Base-by-base conservation (phyloP, 2,888 invertebrate species). In the Platynereis dumerilii region DNA sequence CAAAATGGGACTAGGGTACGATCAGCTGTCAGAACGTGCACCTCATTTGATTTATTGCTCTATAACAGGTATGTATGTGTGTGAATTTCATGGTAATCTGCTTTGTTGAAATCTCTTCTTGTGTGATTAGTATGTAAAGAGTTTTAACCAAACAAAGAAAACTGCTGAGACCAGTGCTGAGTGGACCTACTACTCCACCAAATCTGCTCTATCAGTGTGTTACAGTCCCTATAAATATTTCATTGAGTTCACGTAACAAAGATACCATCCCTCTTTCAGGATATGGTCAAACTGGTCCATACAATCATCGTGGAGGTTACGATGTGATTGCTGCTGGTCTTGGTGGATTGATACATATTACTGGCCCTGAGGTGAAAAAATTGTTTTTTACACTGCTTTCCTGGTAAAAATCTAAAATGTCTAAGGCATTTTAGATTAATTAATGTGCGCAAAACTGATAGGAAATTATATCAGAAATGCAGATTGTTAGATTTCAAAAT, bases 251-350 rank as follows among this genome's bases (percentile, higher is more conserved):
- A n/a, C n/a, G n/a, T n/a, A n/a, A n/a, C n/a, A n/a, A n/a, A n/a
- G n/a, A n/a, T n/a, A n/a, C n/a, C n/a, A n/a, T n/a, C n/a, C 34
- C 34, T 5, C 26, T n/a, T 28, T 12, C 62, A 86, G 86, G 97
- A 0, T 98, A 92, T 83, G 98, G 98, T 0, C 86, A 90, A 0
- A 86, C 87, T 28, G 97, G 98, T 0, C 96, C 95, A 0, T 96
- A 96, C 84, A 86, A 88, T 2, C 87, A 88, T 26, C 89, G 91
- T 74, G 93, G 95, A n/a, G 98, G 98, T 73, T 97, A 96, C 84
- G 98, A 98, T 86, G 94, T 95, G 0, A 93, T 98, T 73, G 96
- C 95, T 0, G 91, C 95, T 17, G 96, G 96, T 0, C 87, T 94
- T 75, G 96, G 95, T 2, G 97, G 98, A 0, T 86, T 97, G 0